Base-by-base conservation (phyloP, 2,888 invertebrate genomes). In the Orchestes rusci region DNA sequence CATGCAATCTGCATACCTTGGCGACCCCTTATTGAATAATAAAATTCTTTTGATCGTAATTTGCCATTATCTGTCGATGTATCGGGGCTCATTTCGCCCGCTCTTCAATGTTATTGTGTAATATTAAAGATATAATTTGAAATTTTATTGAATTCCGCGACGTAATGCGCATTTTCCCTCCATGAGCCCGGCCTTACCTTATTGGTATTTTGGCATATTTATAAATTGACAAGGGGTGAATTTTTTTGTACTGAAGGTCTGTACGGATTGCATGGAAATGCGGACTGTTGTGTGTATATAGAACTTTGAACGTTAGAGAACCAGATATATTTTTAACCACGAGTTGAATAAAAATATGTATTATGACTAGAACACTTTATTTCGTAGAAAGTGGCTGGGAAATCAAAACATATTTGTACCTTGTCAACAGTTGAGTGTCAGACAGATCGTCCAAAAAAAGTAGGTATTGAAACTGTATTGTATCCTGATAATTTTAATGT, bases 181-280 rank as follows among this genome's bases (percentile, higher is more conserved):
- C 52, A 53, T 51, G 45, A 46, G 48, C 52, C 48, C 51, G 47
- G 53, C 50, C 50, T 55, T 56, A 58, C 59, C 57, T 59, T 59
- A 59, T 59, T 59, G 59, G 57, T 58, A 59, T 59, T 59, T 58
- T 58, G 55, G 58, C 57, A 57, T 59, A 58, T 59, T 58, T 59
- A 59, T 57, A 56, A 58, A 57, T 56, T 51, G 56, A 50, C 46
- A 44, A 51, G 47, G 48, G 41, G 30, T 4, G 33, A 20, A 34
- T 18, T 10, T 16, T 20, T 35, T 45, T 38, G n/a, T 20, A 29
- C 33, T 5, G 12, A 12, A 30, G 33, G 7, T n/a, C 16, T 15
- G 38, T 32, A 43, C 27, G 15, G 12, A 12, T 5, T 12, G 43
- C 43, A 38, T 18, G 36, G 29, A 10, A 27, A n/a, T n/a, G n/a